phyloP scores from a whole-genome alignment of 2,797 vertebrate species.

The Thaleichthys pacificus region DNA sequence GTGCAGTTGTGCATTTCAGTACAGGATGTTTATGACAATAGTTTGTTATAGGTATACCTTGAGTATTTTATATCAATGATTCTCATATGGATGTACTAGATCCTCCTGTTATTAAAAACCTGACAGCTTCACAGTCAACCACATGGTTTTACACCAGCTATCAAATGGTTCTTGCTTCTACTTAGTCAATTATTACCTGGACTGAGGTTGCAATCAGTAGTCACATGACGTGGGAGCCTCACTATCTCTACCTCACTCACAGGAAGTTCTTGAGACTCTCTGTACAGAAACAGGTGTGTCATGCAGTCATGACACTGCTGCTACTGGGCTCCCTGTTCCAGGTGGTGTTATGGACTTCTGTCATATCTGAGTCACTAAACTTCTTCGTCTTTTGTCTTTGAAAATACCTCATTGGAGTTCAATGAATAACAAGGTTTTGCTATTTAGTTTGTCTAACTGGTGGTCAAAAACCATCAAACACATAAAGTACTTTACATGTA shows the following conservation, averaged over 20 bases:
- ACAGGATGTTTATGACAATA: not conserved
- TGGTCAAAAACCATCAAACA: not conserved
- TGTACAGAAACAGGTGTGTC: conserved; percentile 35
- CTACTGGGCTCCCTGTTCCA: conserved; percentile 54
- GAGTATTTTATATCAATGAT: not conserved
- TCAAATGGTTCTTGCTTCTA: conserved; percentile 32
- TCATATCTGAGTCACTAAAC: conserved; percentile 64
- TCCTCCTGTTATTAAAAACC: not conserved
- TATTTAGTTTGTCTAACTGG: not conserved
- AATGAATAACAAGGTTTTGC: not conserved
- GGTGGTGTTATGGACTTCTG: conserved; percentile 21
- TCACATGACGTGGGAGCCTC: conserved; percentile 50
- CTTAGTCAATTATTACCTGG: conserved; percentile 47
- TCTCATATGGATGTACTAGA: not conserved
- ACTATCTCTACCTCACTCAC: conserved; percentile 35
- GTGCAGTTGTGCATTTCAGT: not conserved
- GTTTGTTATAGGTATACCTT: not conserved
- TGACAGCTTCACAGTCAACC: conserved; percentile 10
- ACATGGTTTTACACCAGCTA: conserved; percentile 23
- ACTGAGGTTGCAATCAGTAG: conserved; percentile 37
- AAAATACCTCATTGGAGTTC: not conserved
- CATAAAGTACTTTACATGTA: not conserved
- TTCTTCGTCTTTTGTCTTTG: conserved; percentile 5
- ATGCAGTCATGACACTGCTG: conserved; percentile 49
- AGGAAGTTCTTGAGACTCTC: conserved; percentile 66